These are phyloP conservation scores for Ectemnius continuus DNA, from an alignment of 2,888 invertebrate species.

Conservation along the genomic window DNA sequence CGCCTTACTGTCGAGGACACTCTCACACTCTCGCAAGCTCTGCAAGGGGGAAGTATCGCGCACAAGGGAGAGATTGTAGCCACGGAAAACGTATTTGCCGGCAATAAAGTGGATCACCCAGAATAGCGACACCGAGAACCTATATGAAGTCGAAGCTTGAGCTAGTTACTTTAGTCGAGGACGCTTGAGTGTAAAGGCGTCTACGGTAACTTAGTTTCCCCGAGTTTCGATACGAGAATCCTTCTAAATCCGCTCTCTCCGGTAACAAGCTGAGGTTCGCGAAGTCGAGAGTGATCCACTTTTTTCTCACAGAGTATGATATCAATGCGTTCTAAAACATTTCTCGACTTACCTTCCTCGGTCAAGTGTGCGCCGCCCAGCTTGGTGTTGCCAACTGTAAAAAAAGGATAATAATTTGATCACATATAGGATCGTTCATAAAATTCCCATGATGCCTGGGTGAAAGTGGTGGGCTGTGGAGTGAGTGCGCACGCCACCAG, in stretches of 20 bases:
- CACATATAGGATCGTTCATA: neutral
- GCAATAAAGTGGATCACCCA: too few species aligned
- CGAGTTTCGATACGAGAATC: too few species aligned
- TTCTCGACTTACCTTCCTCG: constrained; percentile 77
- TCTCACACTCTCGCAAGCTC: constrained; percentile 6
- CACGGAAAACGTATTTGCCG: constrained; percentile 24
- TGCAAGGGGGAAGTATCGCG: constrained; percentile 10
- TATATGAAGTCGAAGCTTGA: too few species aligned
- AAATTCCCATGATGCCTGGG: neutral
- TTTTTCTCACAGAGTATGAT: neutral
- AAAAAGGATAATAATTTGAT: constrained; percentile 23
- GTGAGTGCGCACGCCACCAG: constrained; percentile 1
- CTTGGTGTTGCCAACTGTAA: constrained; percentile 74
- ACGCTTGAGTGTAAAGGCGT: too few species aligned
- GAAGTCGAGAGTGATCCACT: too few species aligned
- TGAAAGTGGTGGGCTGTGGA: neutral
- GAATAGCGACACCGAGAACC: too few species aligned
- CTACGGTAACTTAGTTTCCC: too few species aligned
- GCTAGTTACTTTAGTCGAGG: too few species aligned
- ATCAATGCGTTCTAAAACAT: constrained; percentile 16
- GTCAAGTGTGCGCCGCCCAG: constrained; percentile 77
- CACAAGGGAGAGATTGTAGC: constrained; percentile 22
- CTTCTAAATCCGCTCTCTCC: too few species aligned
- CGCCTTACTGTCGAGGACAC: too few species aligned
- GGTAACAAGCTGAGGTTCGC: too few species aligned